phyloP scores from a whole-genome alignment of 2,113 vertebrate species.

The Equus quagga region DNA sequence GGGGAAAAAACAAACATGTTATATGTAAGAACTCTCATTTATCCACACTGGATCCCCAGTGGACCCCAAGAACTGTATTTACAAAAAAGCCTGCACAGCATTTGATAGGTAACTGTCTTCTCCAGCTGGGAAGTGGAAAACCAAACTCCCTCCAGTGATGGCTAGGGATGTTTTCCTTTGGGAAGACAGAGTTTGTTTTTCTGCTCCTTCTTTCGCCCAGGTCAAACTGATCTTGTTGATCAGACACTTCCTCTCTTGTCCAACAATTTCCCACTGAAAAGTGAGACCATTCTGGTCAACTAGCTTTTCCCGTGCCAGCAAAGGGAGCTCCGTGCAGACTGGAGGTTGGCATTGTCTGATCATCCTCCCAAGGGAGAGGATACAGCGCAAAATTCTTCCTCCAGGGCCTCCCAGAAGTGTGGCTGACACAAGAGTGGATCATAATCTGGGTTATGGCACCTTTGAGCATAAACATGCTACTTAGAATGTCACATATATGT shows the following conservation, averaged over 20 bases:
- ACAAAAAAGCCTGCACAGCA: not conserved
- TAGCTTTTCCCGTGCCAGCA: not conserved
- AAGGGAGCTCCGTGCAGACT: not conserved
- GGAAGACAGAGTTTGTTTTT: not conserved
- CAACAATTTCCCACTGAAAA: not conserved
- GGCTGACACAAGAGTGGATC: not conserved
- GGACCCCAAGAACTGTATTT: not conserved
- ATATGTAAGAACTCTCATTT: not conserved
- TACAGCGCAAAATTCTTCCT: not conserved
- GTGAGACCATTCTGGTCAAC: not conserved
- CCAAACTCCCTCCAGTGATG: not conserved
- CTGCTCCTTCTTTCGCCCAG: not conserved
- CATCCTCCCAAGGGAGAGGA: not conserved
- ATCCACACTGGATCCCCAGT: rapidly evolving
- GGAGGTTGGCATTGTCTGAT: not conserved
- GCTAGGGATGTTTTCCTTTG: not conserved
- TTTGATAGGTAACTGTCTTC: not conserved
- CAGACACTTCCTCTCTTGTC: not conserved
- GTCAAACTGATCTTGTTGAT: not conserved
- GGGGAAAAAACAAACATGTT: not conserved
- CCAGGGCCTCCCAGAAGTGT: not conserved
- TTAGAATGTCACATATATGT: not conserved
- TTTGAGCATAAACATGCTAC: not conserved
- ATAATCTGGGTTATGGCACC: not conserved
- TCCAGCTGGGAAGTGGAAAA: not conserved